phyloP scores from a whole-genome alignment of 37 sponge, comb jelly and placozoan species.

The Theonella swinhoei region DNA sequence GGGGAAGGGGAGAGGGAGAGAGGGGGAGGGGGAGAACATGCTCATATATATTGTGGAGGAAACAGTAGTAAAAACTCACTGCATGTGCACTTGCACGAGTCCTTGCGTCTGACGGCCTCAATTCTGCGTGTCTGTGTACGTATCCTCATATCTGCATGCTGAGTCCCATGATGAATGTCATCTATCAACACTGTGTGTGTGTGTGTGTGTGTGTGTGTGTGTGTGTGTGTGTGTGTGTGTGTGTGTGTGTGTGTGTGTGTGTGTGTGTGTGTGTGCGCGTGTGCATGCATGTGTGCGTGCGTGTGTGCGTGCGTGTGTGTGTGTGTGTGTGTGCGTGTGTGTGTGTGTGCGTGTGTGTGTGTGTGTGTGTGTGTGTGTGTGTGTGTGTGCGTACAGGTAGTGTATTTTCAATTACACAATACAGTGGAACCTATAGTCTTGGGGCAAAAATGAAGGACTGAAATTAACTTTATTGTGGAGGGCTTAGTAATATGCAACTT shows the following conservation, averaged over 20 bases:
- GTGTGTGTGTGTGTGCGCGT: background rate
- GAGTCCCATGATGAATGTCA: slow-evolving; percentile 41
- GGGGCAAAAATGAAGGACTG: too few relatives aligned
- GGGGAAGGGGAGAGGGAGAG: too few relatives aligned
- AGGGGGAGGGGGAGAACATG: too few relatives aligned
- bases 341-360: background rate
- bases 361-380: background rate
- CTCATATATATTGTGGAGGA: too few relatives aligned
- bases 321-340: too few relatives aligned
- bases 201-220: slow-evolving; percentile 22
- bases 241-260: slow-evolving; percentile 15
- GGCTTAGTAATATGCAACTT: too few relatives aligned
- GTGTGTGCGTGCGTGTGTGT: background rate
- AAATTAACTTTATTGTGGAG: too few relatives aligned
- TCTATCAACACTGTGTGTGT: slow-evolving; percentile 49
- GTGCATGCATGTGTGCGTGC: background rate
- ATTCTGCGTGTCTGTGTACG: slow-evolving; percentile 41
- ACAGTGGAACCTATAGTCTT: too few relatives aligned
- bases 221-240: slow-evolving; percentile 23
- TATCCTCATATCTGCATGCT: slow-evolving; percentile 27
- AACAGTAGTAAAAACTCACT: slow-evolving; percentile 51
- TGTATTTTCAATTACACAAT: too few relatives aligned
- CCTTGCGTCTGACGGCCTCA: slow-evolving; percentile 42
- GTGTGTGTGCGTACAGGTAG: background rate
- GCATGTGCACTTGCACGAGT: slow-evolving; percentile 49